These are phyloP conservation scores for Ascidia mentula DNA, from an alignment of 23 tunicate species.

Conservation along the genomic window DNA sequence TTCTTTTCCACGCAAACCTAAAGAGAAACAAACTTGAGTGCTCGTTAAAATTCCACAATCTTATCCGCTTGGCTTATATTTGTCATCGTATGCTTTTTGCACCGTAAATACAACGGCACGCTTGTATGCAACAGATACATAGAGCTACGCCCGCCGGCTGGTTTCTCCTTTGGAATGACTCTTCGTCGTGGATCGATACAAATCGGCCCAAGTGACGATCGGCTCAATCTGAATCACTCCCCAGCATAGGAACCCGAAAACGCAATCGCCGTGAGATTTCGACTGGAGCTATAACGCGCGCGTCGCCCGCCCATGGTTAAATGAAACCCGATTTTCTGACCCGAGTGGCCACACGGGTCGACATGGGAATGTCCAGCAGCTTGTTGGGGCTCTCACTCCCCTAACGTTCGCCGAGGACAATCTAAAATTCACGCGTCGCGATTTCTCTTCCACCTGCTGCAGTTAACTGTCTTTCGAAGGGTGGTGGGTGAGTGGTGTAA, in stretches of 20 bases:
- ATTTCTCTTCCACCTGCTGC: background rate
- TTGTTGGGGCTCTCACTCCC: background rate
- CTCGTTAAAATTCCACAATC: too few relatives aligned
- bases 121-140: too few relatives aligned
- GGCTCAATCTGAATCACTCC: background rate
- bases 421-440: background rate
- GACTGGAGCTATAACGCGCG: too few relatives aligned
- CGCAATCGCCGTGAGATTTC: slow-evolving; percentile 14
- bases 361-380: background rate
- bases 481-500: too few relatives aligned
- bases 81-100: too few relatives aligned
- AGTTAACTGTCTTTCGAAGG: background rate
- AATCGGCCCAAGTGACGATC: background rate
- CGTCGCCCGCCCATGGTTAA: background rate
- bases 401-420: background rate
- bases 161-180: slow-evolving; percentile 2
- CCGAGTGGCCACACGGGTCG: slow-evolving; percentile 1
- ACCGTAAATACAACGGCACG: too few relatives aligned
- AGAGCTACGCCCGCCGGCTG: background rate
- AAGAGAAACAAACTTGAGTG: too few relatives aligned
- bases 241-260: slow-evolving; percentile 3
- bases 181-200: background rate
- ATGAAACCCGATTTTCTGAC: background rate
- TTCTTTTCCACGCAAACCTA: too few relatives aligned
- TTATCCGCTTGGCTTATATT: too few relatives aligned